Base-by-base conservation (phyloP, 2,888 invertebrate species). In the Periphyllus acericola region DNA sequence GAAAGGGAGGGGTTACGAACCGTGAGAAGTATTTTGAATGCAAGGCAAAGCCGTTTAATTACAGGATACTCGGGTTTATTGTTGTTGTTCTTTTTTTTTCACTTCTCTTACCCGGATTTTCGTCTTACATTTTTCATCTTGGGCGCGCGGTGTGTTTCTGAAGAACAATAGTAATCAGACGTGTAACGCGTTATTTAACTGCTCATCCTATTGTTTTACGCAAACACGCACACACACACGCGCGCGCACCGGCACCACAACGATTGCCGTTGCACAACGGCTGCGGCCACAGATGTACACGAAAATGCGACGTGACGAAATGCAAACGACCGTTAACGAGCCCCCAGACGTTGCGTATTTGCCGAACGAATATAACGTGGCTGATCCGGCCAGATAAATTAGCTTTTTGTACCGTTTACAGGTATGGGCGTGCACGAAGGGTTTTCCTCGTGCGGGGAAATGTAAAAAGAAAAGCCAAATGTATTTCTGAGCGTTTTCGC, bases 121-220 rank as follows among this genome's bases (percentile, higher is more conserved):
- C 25, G 34, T 71, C 25, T 32, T 52, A 29, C 19, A n/a, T 84
- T 60, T 75, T 83, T 74, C 72, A 40, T 40, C 25, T 40, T 78
- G n/a, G n/a, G 25, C 6, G 17, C n/a, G 29, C 19, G 11, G 34
- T 32, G 55, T 29, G 36, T 32, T 55, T 25, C 19, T 19, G 40
- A n/a, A 85, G 36, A 85, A 85, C 76, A 84, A 68, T 79, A 9
- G 79, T 52, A 85, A 85, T 85, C 79, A 72, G 36, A 79, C 85
- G 85, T 79, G 85, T 79, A 79, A 79, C 79, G 52, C 34, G 79
- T 85, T 85, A 85, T 79, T 85, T 79, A 85, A 85, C 68, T 34
- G 34, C 71, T 74, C 74, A 9, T 85, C 52, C 78, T 71, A 74
- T 83, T 83, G 83, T 83, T 52, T 83, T 32, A n/a, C 19, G 8